These are phyloP conservation scores for Amphiura filiformis DNA, from an alignment of 35 echinoderm and acorn worm genomes.

Conservation along the genomic window DNA sequence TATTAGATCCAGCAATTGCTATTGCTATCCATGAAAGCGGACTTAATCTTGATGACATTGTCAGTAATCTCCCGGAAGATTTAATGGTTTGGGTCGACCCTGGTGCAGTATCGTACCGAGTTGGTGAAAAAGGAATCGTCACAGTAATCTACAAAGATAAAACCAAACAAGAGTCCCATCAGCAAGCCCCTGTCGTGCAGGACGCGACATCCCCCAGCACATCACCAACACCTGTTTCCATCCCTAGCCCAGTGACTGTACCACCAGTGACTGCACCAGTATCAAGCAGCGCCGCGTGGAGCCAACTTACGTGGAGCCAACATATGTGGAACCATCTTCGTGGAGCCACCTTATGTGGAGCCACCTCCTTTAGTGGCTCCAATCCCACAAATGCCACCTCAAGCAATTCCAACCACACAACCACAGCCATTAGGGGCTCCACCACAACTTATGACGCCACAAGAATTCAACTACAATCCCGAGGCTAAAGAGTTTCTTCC, in stretches of 20 bases:
- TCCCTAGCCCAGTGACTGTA: background rate
- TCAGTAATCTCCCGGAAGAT: conserved; percentile 78
- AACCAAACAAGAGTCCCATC: background rate
- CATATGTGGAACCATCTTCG: too few species aligned
- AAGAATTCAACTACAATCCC: conserved; percentile 47
- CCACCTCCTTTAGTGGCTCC: background rate
- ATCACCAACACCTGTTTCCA: background rate
- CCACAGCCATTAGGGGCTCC: background rate
- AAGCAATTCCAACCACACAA: conserved; percentile 15
- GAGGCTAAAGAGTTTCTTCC: conserved; percentile 55
- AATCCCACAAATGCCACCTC: background rate
- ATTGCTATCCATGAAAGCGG: conserved; percentile 77
- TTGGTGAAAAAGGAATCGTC: conserved; percentile 84
- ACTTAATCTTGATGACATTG: conserved; percentile 74
- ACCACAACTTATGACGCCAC: background rate
- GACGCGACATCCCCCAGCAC: conserved; percentile 12
- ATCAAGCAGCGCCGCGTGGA: too few species aligned
- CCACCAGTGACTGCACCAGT: too few species aligned
- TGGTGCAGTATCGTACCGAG: conserved; percentile 86
- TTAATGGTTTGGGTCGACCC: conserved; percentile 94
- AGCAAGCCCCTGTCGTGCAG: background rate
- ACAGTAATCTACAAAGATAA: conserved; percentile 89
- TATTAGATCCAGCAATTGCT: conserved; percentile 80
- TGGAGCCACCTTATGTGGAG: background rate
- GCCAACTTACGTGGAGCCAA: too few species aligned